phyloP scores from a whole-genome alignment of 2,113 vertebrate genomes.

The Calypte anna region DNA sequence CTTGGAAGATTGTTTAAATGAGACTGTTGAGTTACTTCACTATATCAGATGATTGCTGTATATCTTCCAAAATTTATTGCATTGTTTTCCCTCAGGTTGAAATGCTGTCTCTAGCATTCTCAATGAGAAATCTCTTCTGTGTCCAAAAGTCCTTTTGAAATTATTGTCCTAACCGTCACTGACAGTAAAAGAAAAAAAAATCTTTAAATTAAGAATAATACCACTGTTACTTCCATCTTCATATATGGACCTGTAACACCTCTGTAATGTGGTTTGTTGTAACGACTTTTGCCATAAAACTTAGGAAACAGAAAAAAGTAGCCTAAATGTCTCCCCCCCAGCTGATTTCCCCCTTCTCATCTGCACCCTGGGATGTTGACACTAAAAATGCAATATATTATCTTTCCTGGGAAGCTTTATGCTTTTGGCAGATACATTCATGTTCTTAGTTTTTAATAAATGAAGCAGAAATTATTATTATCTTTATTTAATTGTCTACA shows the following conservation, averaged over 20 bases:
- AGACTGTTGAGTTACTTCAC: background rate
- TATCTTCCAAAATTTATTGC: accelerated
- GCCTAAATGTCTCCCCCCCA: accelerated
- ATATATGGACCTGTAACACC: background rate
- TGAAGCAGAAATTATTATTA: background rate
- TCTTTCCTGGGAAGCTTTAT: background rate
- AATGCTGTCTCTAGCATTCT: background rate
- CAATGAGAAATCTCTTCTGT: background rate
- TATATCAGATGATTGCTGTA: background rate
- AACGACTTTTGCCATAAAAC: background rate
- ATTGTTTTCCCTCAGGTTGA: background rate
- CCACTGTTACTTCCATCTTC: no score
- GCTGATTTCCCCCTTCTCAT: no score
- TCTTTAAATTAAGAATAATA: background rate
- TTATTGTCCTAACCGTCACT: background rate
- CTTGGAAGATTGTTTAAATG: background rate
- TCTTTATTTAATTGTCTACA: background rate
- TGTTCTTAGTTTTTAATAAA: background rate
- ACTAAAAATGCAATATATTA: background rate
- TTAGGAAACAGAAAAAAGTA: background rate
- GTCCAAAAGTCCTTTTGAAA: background rate
- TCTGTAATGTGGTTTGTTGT: background rate
- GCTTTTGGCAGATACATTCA: background rate
- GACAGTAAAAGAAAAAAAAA: background rate
- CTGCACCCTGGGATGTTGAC: background rate